phyloP scores from a whole-genome alignment of 2,113 vertebrate species.

The Mirounga angustirostris region DNA sequence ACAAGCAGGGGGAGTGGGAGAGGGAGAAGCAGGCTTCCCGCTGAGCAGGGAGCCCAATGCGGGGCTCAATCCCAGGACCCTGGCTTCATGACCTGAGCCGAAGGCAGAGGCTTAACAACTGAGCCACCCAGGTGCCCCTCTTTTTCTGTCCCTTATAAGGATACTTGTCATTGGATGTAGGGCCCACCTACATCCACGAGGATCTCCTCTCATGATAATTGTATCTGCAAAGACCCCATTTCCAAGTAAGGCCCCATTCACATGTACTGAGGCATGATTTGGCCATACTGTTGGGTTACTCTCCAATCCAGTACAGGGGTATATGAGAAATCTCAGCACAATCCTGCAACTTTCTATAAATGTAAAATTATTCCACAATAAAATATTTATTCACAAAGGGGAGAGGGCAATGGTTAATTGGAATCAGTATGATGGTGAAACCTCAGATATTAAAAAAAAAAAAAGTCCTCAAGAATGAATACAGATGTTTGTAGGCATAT shows the following conservation, averaged over 20 bases:
- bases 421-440: not conserved
- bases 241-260: not conserved
- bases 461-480: not conserved
- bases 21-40: too few relatives aligned
- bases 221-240: not conserved
- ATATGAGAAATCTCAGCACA: not conserved
- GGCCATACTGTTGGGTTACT: not conserved
- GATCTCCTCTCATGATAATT: not conserved
- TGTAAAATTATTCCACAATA: not conserved
- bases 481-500: not conserved
- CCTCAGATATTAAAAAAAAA: not conserved
- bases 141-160: not conserved
- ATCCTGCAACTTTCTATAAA: not conserved
- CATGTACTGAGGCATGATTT: not conserved
- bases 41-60: too few relatives aligned
- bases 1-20: too few relatives aligned
- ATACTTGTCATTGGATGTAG: not conserved
- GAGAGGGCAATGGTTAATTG: not conserved
- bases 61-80: too few relatives aligned
- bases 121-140: too few relatives aligned
- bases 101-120: too few relatives aligned
- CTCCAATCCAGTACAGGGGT: accelerated
- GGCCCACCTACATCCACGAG: not conserved
- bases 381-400: not conserved
- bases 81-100: too few relatives aligned